Evolutionary conservation across 2,113 vertebrate species (phyloP), one percentile per base, ranked within the genome.

Genomic region (Xiphophorus couchianus): DNA sequence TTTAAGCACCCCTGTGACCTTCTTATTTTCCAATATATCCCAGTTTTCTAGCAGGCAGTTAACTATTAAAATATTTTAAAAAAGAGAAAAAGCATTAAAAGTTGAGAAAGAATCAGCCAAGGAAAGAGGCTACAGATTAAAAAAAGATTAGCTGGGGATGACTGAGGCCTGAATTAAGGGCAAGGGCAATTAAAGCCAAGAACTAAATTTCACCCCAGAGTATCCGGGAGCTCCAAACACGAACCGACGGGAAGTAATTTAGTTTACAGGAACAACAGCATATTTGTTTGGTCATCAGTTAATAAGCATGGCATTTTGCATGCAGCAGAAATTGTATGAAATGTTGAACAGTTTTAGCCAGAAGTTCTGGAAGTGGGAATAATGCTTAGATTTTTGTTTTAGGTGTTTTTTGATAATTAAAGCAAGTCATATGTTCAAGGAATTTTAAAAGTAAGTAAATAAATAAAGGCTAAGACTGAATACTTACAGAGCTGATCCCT

Each of bases 71-170:
- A 19, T 19, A 48, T 19, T 17, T 37, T 28, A 2, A 48, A 19
- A 48, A 19, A 48, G 7, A 48, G 14, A 48, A 48, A 48, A 48
- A 19, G 17, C 44, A 48, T 19, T 48, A 19, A 48, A 48, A 19
- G 44, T 22, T 17, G 4, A 25, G 48, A 67, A 75, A 71, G 66
- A 60, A 81, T 44, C 73, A 83, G 78, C 64, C 60, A 81, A 86
- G 81, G 31, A 81, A 83, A 77, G 31, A 81, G 80, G 68, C 8
- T 42, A 78, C 68, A 84, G 84, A 89, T 90, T 88, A 85, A 86
- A 78, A 69, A 85, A 78, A 91, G 82, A 89, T 92, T 85, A 89
- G 81, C 77, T 79, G 76, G 66, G 77, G 86, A 84, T 33, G 85
- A 65, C 72, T 78, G 83, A 83, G 64, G 81, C 64, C 64, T 69